Base-by-base conservation (phyloP, 2,113 vertebrate genomes). In the Misgurnus anguillicaudatus region DNA sequence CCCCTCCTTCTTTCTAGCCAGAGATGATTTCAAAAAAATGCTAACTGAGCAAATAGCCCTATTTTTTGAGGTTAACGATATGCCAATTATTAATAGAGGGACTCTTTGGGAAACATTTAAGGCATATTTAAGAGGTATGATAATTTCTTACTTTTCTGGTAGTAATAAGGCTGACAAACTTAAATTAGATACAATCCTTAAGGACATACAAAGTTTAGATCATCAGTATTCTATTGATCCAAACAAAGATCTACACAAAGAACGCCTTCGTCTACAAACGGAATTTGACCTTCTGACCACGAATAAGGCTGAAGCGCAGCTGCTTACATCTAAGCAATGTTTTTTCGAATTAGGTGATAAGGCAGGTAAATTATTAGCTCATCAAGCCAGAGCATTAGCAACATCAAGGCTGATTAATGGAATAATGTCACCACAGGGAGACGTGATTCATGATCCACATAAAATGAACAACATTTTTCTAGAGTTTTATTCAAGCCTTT, bases 1-100 rank as follows among this genome's bases (percentile, higher is more conserved):
- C 47, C 48, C 39, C 66, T 67, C 14, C 74, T 39, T 45, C 41
- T 48, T 47, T 68, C 60, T 45, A 51, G n/a, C 69, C n/a, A 60
- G 39, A 80, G 70, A 80, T 17, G 60, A 61, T 5, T 61, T 61
- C 14, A 61, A 61, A 61, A 9, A 36, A 61, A 13, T 36, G 24
- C 31, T 61, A 11, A 13, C 11, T 31, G 60, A 61, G 13, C 24
- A 61, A 61, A 61, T 61, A 13, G 24, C 60, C 21, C 58, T 61
- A 24, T 61, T 61, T 58, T 61, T 61, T 61, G 1, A 31, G 13
- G 11, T 61, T 14, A 61, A 61, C 10, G 58, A 61, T 61, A 31
- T 31, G 11, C 58, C 24, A 31, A 31, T 3, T 31, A 61, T 61
- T 61, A 31, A 21, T 11, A 60, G 58, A 31, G 58, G 58, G 21